Evolutionary conservation across 2,888 invertebrate species (phyloP).

Genomic region (Sinotaia quadrata): DNA sequence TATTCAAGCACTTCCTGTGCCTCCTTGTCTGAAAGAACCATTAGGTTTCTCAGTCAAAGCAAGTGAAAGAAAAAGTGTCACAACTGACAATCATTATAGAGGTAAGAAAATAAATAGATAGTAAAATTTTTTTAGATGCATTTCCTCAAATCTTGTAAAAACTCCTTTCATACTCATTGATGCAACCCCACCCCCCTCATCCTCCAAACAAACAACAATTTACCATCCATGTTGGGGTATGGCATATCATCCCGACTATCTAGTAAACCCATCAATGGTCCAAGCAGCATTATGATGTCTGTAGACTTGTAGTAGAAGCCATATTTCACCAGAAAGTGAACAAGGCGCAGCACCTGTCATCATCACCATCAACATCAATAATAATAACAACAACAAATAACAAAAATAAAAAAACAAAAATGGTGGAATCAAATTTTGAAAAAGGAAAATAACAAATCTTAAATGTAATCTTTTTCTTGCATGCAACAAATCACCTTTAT

Average conservation of each 20-base stretch:
- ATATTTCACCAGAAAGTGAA: conserved; percentile 66
- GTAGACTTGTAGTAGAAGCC: conserved; percentile 68
- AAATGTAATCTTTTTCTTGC: no score
- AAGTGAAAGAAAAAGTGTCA: not conserved
- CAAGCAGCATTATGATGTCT: conserved; percentile 65
- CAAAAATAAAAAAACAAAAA: no score
- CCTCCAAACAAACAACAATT: not conserved
- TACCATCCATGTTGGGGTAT: conserved; percentile 54
- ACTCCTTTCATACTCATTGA: conserved; percentile 2
- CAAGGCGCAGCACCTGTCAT: conserved; percentile 66
- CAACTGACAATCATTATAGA: no score
- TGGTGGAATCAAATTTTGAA: no score
- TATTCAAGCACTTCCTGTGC: conserved; percentile 53
- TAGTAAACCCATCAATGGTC: conserved; percentile 67
- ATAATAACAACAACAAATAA: no score
- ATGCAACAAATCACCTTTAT: no score
- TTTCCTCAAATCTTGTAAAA: not conserved
- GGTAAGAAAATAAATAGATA: no score
- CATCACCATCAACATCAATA: no score
- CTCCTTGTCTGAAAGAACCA: conserved; percentile 21
- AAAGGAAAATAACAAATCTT: no score
- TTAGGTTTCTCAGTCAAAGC: not conserved
- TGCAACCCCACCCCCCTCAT: not conserved
- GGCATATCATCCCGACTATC: conserved; percentile 71
- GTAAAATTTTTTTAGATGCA: no score